Evolutionary conservation across 1,140 invertebrate species (phyloP).

Genomic region (Saccostrea glomerata): DNA sequence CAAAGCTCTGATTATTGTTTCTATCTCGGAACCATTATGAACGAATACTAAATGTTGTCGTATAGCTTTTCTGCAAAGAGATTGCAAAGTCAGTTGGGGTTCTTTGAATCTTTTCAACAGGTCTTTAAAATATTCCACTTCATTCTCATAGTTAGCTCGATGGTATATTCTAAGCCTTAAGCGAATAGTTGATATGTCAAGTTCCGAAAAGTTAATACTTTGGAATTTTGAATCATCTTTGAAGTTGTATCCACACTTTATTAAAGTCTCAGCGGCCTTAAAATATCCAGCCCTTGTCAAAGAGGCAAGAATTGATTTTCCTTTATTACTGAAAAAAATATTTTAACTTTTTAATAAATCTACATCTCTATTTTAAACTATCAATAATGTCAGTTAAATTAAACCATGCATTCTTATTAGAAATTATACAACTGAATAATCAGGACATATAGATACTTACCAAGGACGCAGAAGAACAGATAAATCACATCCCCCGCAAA

Average conservation of each 20-base stretch:
- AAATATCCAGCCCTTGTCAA: background rate
- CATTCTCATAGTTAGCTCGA: background rate
- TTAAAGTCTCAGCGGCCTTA: background rate
- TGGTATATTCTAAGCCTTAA: background rate
- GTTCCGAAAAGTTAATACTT: background rate
- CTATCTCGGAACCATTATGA: background rate
- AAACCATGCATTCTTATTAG: too few relatives aligned
- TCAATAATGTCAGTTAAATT: too few relatives aligned
- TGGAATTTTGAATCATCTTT: background rate
- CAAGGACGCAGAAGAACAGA: background rate
- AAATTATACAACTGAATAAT: too few relatives aligned
- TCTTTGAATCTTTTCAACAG: background rate
- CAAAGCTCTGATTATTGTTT: background rate
- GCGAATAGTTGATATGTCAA: background rate
- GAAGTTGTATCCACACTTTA: slow-evolving; percentile 1
- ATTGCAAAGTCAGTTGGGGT: background rate
- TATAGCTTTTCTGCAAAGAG: background rate
- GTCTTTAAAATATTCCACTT: background rate
- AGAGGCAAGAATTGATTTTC: background rate
- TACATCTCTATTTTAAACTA: background rate
- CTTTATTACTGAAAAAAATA: background rate
- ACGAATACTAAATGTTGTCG: background rate
- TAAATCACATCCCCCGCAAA: background rate
- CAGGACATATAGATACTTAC: too few relatives aligned
- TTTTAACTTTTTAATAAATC: too few relatives aligned